Evolutionary conservation across 2,888 invertebrate species (phyloP), one percentile per base, ranked within the genome.

Genomic region (Brachypalpus laphriformis): DNA sequence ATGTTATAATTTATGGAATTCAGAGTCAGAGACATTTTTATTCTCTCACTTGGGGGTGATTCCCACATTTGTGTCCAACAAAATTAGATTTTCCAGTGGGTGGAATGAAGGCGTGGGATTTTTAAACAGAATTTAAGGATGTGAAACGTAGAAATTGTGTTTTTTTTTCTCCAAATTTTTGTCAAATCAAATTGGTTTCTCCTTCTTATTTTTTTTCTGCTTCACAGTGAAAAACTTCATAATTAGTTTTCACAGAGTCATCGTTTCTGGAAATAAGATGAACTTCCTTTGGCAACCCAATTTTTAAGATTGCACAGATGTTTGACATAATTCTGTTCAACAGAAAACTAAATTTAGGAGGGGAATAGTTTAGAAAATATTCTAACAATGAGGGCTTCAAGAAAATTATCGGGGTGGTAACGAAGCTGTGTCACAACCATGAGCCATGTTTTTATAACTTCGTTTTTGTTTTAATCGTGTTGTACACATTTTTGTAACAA

Each of bases 231-330:
- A 42, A 45, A 42, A 61, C 42, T 61, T 61, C 42, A 45, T 61
- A 61, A 61, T 61, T 61, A 61, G 61, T 61, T 61, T 61, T 42
- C 16, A 40, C 5, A 42, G 28, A 14, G 25, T 40, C 16, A 42
- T 11, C 14, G 42, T 18, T 42, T 57, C 2, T 25, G 14, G 7
- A 9, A 42, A 28, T 28, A 25, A 61, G 5, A 9, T 22, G 9
- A 42, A 18, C 56, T 61, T 42, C 9, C 6, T 61, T 25, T 42
- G n/a, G 42, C 8, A 42, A 61, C 59, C 59, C 11, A 42, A 61
- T 61, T 61, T 61, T 61, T 16, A 42, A 45, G 16, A 61, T 61
- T 61, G 11, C 25, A 61, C 42, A 61, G 42, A 42, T 61, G 42
- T 40, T 61, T 61, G 61, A 28, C 61, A 42, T 42, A 42, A 42